Evolutionary conservation across 2,113 vertebrate genomes (phyloP), one percentile per base, ranked within the genome.

Genomic region (Gobio gobio): DNA sequence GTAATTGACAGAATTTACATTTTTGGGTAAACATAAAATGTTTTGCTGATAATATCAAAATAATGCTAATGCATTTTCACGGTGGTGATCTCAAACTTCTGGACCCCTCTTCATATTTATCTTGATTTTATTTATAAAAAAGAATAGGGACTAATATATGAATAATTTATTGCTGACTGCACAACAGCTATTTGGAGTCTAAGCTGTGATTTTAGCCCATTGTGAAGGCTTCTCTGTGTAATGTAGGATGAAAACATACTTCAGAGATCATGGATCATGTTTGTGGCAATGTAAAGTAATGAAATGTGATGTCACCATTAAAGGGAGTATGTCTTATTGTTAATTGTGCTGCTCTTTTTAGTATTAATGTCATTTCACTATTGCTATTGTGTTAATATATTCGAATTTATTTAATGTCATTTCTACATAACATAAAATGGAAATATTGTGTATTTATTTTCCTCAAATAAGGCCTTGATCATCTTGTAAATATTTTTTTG

Each of bases 91-190:
- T 68, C 79, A 68, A 68, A 51, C 18, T 68, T 81, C 68, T 49
- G 45, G 24, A 81, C 29, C 45, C 49, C 18, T 90, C 90, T 20
- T 89, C 84, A 89, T 87, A 90, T 92, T 92, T 90, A 92, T 91
- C 90, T 91, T 85, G 90, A 91, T 93, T 93, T 68, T 92, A 93
- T 93, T 92, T 93, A 92, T 91, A 56, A 88, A 89, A 84, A 90
- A 86, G 82, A 87, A 92, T 91, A 91, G 84, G 64, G 87, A 86
- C 91, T 94, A 91, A 94, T 95, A 91, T 92, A 94, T 93, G 88
- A 89, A 86, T 89, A n/a, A 78, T 90, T 91, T 40, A 86, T 89
- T 90, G 87, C 88, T 86, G 86, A 78, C 89, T 87, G 78, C 70
- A 84, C 59, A 89, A 89, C 45, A 29, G 72, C 79, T 86, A 72